Conservation (phyloP, 2,113 vertebrate species). For the Tonatia bakeri region DNA sequence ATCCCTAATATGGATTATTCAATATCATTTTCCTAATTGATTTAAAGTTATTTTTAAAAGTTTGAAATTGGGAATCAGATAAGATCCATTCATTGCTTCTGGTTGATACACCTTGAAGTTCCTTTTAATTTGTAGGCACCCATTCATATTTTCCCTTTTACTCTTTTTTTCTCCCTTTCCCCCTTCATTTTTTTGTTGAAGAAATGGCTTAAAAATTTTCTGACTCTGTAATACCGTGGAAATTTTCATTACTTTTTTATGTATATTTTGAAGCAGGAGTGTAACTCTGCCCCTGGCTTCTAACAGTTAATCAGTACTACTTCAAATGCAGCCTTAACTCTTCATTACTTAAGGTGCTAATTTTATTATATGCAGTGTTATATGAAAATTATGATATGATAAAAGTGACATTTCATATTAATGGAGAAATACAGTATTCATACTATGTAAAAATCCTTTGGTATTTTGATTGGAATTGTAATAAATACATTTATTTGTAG, state of each 20-base stretch:
- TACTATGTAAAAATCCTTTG: too few relatives aligned
- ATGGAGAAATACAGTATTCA: too few relatives aligned
- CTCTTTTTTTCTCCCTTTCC: neutral
- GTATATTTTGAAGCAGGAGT: neutral
- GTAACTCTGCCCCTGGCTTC: neutral
- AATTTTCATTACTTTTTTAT: neutral
- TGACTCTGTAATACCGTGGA: neutral
- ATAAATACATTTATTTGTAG: too few relatives aligned
- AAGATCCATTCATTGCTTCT: neutral
- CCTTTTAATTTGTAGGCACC: neutral
- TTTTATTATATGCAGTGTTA: too few relatives aligned
- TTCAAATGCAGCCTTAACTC: too few relatives aligned
- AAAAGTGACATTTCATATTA: too few relatives aligned
- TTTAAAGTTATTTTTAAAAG: neutral
- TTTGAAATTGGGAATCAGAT: neutral
- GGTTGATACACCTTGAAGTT: neutral
- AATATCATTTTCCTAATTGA: neutral
- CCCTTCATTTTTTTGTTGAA: neutral
- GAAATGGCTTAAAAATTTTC: neutral
- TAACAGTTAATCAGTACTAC: neutral
- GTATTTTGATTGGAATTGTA: too few relatives aligned
- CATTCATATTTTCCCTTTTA: neutral
- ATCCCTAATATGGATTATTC: neutral
- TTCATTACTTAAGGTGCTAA: too few relatives aligned
- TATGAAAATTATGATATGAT: too few relatives aligned